phyloP scores from a whole-genome alignment of 2,113 vertebrate genomes.

The Beaufortia kweichowensis region DNA sequence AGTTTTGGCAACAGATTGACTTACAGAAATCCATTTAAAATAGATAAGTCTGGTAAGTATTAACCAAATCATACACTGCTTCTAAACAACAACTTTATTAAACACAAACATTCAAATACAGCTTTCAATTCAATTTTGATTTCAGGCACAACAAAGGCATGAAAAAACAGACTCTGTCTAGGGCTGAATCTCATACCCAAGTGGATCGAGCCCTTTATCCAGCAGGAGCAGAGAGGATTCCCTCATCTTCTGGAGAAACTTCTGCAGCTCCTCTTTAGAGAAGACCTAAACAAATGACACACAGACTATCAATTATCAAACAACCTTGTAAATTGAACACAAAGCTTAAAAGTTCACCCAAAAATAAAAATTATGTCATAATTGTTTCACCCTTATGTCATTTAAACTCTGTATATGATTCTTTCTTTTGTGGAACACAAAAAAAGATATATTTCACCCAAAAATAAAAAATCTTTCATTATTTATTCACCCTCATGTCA shows the following conservation, averaged over 20 bases:
- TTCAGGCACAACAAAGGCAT: background rate
- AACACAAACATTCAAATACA: conserved; percentile 45
- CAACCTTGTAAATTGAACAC: no score
- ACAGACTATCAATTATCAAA: no score
- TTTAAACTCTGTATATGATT: no score
- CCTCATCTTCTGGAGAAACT: conserved; percentile 80
- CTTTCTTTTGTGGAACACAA: no score
- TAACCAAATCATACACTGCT: background rate
- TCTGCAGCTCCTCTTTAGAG: conserved; percentile 83
- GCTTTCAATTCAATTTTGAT: background rate
- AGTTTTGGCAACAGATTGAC: background rate
- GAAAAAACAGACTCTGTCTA: conserved; percentile 51
- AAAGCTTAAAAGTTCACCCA: no score
- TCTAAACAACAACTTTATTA: conserved; percentile 41
- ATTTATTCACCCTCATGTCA: no score
- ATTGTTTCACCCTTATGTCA: no score
- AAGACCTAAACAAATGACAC: no score
- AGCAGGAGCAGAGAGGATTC: conserved; percentile 85
- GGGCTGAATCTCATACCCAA: conserved; percentile 84
- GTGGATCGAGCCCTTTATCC: conserved; percentile 82
- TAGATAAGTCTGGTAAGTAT: no score
- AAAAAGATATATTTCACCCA: no score
- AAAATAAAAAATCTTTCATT: no score
- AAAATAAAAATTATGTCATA: no score
- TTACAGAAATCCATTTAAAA: background rate